Percentiles rank a stretch among this genome's conserved stretches.
Evolutionary conservation across 2,113 vertebrate genomes (phyloP).

Genomic region (Smithornis capensis): DNA sequence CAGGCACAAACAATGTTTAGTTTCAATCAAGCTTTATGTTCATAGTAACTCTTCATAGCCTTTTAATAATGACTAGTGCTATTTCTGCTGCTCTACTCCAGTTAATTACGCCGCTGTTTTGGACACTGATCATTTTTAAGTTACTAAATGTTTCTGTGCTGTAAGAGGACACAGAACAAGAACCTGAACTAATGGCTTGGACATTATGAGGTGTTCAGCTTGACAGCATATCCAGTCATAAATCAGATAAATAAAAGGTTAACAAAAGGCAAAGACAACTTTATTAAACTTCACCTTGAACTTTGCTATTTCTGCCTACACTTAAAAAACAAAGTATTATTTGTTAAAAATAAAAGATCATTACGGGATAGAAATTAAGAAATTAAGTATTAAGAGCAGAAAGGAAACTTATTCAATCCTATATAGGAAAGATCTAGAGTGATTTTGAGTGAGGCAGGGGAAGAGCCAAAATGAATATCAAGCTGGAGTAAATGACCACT

Average conservation of each 20-base stretch:
- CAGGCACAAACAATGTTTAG: background rate
- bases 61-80: background rate
- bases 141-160: background rate
- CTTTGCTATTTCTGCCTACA: background rate
- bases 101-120: background rate
- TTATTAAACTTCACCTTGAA: background rate
- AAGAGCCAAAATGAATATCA: background rate
- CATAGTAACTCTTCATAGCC: background rate
- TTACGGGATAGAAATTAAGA: background rate
- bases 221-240: background rate
- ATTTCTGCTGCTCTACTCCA: background rate
- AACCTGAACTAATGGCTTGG: background rate
- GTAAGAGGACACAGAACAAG: background rate
- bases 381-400: background rate
- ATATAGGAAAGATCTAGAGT: background rate
- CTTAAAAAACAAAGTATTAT: background rate
- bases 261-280: background rate
- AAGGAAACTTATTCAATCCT: background rate
- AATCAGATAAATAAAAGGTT: background rate
- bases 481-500: background rate
- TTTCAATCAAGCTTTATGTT: background rate
- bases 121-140: background rate
- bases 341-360: background rate
- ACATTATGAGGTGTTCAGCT: background rate
- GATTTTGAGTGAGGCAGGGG: background rate